Conservation (phyloP, 2,888 invertebrate genomes). For the Pristionchus maxplancki region DNA sequence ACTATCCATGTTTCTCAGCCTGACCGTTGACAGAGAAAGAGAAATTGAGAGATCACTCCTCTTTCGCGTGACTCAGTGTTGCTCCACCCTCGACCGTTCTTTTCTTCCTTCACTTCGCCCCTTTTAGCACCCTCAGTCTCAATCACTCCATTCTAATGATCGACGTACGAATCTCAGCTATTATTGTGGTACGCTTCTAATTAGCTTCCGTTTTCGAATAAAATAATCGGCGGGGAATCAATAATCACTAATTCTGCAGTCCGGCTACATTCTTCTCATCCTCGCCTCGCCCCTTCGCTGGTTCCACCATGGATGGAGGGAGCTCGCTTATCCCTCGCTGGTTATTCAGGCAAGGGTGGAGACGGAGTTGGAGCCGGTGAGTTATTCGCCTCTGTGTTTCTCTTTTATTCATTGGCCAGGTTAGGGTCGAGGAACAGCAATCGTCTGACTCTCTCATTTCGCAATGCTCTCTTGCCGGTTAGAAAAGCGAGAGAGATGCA, state of each 20-base stretch:
- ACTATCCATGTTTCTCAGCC: no score
- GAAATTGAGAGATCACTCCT: no score
- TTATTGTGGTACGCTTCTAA: neutral
- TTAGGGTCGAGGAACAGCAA: no score
- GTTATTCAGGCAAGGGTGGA: neutral
- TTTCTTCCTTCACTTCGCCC: neutral
- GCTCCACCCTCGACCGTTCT: neutral
- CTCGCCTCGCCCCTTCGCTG: neutral
- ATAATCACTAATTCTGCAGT: neutral
- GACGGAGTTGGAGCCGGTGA: neutral
- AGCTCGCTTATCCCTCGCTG: neutral
- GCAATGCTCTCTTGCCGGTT: no score
- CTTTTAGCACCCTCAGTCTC: neutral
- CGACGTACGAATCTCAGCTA: neutral
- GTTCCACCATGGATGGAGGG: conserved; percentile 7
- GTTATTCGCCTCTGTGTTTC: no score
- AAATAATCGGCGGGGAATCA: neutral
- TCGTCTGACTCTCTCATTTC: no score
- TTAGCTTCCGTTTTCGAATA: no score
- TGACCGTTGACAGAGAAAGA: no score
- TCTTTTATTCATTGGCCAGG: neutral
- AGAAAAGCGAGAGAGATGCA: no score
- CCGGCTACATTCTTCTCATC: neutral
- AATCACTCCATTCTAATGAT: neutral
- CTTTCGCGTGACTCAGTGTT: no score